These are phyloP conservation scores for Prietella phreatophila DNA, from an alignment of 2,113 vertebrate genomes.

Conservation along the genomic window DNA sequence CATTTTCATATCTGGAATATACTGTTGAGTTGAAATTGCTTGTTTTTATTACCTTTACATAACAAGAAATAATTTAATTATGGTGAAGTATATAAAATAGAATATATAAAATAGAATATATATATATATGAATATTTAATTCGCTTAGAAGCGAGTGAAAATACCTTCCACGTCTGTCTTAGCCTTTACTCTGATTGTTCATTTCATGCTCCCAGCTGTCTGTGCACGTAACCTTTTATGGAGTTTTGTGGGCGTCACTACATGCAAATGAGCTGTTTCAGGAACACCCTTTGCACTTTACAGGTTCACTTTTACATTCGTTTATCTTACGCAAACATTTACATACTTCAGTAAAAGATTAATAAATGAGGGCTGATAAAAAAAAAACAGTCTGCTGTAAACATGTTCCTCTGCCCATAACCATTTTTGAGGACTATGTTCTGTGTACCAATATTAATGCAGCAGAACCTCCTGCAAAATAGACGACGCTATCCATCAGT, in stretches of 20 bases:
- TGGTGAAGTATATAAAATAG: too few species aligned
- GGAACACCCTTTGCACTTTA: background rate
- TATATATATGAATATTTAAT: too few species aligned
- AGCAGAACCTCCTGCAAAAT: background rate
- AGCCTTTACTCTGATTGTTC: too few species aligned
- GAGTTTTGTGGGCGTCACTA: background rate
- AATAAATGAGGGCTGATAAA: too few species aligned
- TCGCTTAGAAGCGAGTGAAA: background rate
- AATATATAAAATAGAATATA: too few species aligned
- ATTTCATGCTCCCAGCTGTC: background rate
- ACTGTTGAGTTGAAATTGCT: too few species aligned
- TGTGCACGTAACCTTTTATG: background rate
- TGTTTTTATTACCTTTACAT: too few species aligned
- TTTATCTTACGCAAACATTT: background rate
- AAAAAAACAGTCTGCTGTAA: too few species aligned
- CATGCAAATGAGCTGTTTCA: background rate
- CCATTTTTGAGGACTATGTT: background rate
- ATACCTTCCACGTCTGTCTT: background rate
- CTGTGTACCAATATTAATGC: background rate
- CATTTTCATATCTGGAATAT: too few species aligned
- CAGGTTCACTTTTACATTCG: background rate
- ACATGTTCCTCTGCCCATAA: too few species aligned
- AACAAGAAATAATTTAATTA: too few species aligned
- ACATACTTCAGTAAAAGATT: background rate
- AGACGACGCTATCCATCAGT: background rate